Percentiles rank a stretch among this genome's conserved stretches.
Evolutionary conservation across 2,888 invertebrate species (phyloP).

Genomic region (Drosophila pegasa): DNA sequence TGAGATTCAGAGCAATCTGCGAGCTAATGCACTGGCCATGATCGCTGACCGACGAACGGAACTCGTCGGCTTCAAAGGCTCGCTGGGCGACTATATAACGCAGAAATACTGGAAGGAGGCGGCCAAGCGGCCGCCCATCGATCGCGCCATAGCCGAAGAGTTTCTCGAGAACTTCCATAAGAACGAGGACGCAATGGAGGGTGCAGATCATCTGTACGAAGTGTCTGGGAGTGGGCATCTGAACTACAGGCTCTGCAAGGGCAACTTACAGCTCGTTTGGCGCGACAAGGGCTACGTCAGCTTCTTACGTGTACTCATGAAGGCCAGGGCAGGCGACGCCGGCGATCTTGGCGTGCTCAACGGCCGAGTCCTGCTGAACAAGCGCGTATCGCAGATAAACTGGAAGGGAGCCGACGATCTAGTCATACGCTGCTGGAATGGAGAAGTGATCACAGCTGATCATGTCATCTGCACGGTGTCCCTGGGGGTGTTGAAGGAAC

Average conservation of each 20-base stretch:
- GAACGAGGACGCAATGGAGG: conserved; percentile 85
- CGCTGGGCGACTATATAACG: conserved; percentile 81
- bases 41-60: conserved; percentile 79
- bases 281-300: conserved; percentile 89
- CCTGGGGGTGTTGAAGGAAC: conserved; percentile 87
- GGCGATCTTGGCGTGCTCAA: conserved; percentile 77
- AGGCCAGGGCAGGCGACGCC: conserved; percentile 32
- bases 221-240: conserved; percentile 88
- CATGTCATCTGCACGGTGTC: conserved; percentile 87
- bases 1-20: conserved; percentile 77
- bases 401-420: conserved; percentile 62
- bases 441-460: conserved; percentile 85
- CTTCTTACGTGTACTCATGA: conserved; percentile 88
- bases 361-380: conserved; percentile 75
- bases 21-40: conserved; percentile 83
- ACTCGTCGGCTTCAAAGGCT: conserved; percentile 79
- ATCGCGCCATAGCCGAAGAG: conserved; percentile 84
- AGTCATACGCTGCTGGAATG: conserved; percentile 80
- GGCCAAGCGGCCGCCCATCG: conserved; percentile 67
- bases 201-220: conserved; percentile 88
- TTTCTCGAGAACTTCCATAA: conserved; percentile 88
- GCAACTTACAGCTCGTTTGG: conserved; percentile 90
- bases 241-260: conserved; percentile 89
- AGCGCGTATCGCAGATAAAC: conserved; percentile 69
- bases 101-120: conserved; percentile 75